Evolutionary conservation across 2,888 invertebrate species (phyloP).

Genomic region (Eledona agricola): DNA sequence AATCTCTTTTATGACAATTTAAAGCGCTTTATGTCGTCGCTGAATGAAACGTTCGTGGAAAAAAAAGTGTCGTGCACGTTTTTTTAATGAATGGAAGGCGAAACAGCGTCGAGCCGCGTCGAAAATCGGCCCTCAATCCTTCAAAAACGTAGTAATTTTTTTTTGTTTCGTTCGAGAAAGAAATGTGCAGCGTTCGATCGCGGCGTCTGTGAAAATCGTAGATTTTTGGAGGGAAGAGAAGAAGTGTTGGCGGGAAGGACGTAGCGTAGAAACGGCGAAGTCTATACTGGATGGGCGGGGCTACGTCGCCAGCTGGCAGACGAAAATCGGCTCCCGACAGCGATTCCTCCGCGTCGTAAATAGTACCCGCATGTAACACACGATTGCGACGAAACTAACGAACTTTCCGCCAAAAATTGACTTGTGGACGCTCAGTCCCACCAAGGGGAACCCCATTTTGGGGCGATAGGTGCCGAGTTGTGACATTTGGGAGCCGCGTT

Average conservation of each 20-base stretch:
- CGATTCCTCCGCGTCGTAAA: slow-evolving; percentile 62
- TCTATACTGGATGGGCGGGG: slow-evolving; percentile 65
- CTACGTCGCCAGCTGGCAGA: slow-evolving; percentile 68
- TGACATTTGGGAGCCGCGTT: not conserved
- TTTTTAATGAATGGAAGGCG: slow-evolving; percentile 34
- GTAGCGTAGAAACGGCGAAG: slow-evolving; percentile 52
- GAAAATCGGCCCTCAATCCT: slow-evolving; percentile 7
- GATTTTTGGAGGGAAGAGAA: slow-evolving; percentile 52
- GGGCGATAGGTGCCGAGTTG: not conserved
- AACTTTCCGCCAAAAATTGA: slow-evolving; percentile 10
- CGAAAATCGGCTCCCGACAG: slow-evolving; percentile 63
- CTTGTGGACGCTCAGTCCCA: too few species aligned
- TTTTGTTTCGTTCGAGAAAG: slow-evolving; percentile 10
- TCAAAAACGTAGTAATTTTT: slow-evolving; percentile 1
- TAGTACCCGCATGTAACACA: slow-evolving; percentile 54
- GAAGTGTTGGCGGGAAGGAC: slow-evolving; percentile 54
- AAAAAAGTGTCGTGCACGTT: slow-evolving; percentile 27
- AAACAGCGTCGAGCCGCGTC: slow-evolving; percentile 8
- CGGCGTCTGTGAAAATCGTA: slow-evolving; percentile 16
- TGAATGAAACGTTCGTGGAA: slow-evolving; percentile 33
- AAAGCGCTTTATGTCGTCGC: too few species aligned
- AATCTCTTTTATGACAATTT: too few species aligned
- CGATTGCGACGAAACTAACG: not conserved
- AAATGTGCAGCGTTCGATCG: slow-evolving; percentile 3
- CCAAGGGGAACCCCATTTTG: not conserved